Evolutionary conservation across 2,797 vertebrate species (phyloP), one percentile per base, ranked within the genome.

Genomic region (Galago senegalensis): DNA sequence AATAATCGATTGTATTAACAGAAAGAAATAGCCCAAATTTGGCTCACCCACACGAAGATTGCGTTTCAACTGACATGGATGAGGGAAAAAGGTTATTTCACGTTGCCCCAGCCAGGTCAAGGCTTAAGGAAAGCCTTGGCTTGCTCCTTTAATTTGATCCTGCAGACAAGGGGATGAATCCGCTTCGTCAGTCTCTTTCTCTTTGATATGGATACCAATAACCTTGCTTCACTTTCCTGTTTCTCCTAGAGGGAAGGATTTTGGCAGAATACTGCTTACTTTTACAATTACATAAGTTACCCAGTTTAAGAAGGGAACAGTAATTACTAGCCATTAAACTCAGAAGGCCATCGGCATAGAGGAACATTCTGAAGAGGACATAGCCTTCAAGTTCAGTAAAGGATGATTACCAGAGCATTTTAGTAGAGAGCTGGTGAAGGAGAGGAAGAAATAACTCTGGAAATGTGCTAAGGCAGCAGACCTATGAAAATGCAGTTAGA

Each of bases 391-490:
- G 75, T 88, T 96, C 91, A 95, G 95, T 87, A 91, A 92, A 96
- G 93, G 91, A 95, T 96, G 96, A 97, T 97, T 95, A 97, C 97
- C 84, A 69, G 97, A 96, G 97, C 90, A 43, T 98, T 97, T 97
- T 93, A 97, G 97, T n/a, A 80, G 95, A 70, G 72, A 82, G 70
- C 89, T 93, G 95, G 83, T 37, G 97, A 97, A 97, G 94, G 96
- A 96, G 96, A 97, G 94, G 96, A 93, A 96, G 97, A 87, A 89
- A 95, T 94, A 96, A 96, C 89, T 95, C 58, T 90, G 95, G 60
- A 93, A 97, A 97, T 95, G 84, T 95, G 98, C 97, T 97, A 97
- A 97, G 96, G 85, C 97, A 97, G 97, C 97, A 98, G 93, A 97
- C 85, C 88, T 95, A 91, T 89, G 97, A 96, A 97, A 97, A 92